phyloP scores from a whole-genome alignment of 2,888 invertebrate species.

The Epinotia bilunana region DNA sequence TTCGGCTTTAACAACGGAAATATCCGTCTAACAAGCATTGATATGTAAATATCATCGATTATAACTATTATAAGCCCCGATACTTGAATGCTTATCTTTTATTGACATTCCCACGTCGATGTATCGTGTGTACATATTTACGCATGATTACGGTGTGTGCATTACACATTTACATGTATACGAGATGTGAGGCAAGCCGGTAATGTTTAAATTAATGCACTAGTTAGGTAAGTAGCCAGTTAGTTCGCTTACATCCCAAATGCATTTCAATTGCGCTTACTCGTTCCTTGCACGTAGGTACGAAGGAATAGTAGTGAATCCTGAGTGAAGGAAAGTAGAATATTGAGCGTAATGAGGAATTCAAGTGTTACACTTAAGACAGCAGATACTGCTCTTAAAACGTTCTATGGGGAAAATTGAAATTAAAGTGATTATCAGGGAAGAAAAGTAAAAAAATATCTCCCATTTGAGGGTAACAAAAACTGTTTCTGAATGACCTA shows the following conservation, averaged over 20 bases:
- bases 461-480: no score
- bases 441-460: no score
- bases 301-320: no score
- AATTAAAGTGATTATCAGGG: no score
- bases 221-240: background rate
- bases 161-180: conserved; percentile 26
- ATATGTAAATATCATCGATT: conserved; percentile 25
- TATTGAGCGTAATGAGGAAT: no score
- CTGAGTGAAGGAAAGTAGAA: no score
- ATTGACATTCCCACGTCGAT: conserved; percentile 35
- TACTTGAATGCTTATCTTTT: conserved; percentile 22
- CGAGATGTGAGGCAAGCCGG: background rate
- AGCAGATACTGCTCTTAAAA: no score
- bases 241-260: background rate
- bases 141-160: conserved; percentile 28
- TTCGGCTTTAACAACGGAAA: background rate
- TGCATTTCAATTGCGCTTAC: no score
- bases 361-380: no score
- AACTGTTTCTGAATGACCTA: no score
- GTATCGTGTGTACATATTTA: conserved; percentile 19
- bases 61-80: conserved; percentile 28
- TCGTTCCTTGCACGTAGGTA: no score
- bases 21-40: conserved; percentile 13
- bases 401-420: no score
- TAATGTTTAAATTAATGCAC: conserved; percentile 14